Conservation (phyloP, 2,113 vertebrate genomes). For the Ciconia boyciana region DNA sequence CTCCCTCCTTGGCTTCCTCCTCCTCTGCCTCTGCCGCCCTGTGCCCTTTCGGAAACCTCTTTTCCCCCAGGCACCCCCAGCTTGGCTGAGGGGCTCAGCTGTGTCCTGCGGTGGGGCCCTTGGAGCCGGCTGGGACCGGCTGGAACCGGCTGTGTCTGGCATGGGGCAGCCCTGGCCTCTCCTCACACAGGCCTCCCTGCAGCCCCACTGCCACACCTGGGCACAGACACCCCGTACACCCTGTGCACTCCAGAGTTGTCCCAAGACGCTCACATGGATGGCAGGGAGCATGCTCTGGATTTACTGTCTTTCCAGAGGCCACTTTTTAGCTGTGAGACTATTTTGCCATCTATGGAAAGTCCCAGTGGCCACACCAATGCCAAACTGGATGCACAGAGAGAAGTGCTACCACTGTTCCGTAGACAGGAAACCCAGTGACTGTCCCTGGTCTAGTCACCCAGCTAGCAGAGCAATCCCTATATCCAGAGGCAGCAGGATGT, state of each 20-base stretch:
- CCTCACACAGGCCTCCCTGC: too few relatives aligned
- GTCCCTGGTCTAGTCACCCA: background rate
- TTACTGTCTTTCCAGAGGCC: background rate
- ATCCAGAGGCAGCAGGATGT: background rate
- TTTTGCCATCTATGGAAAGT: background rate
- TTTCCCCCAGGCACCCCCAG: background rate
- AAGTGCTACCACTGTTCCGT: fast-evolving
- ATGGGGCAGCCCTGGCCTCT: fast-evolving
- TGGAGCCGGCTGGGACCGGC: background rate
- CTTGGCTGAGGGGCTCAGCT: too few relatives aligned
- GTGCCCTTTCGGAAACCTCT: background rate
- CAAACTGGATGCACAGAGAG: background rate
- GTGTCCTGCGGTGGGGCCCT: background rate
- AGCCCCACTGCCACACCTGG: background rate
- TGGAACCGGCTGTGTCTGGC: background rate
- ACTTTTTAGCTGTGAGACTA: background rate
- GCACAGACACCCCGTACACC: fast-evolving
- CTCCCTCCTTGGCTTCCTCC: too few relatives aligned
- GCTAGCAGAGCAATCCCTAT: background rate
- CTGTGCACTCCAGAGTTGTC: background rate
- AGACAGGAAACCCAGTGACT: fast-evolving
- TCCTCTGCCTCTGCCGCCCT: too few relatives aligned
- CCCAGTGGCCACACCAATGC: too few relatives aligned
- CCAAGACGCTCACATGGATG: background rate
- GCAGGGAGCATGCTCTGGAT: background rate